Evolutionary conservation across 2,113 vertebrate genomes (phyloP).

Genomic region (Megalops atlanticus): DNA sequence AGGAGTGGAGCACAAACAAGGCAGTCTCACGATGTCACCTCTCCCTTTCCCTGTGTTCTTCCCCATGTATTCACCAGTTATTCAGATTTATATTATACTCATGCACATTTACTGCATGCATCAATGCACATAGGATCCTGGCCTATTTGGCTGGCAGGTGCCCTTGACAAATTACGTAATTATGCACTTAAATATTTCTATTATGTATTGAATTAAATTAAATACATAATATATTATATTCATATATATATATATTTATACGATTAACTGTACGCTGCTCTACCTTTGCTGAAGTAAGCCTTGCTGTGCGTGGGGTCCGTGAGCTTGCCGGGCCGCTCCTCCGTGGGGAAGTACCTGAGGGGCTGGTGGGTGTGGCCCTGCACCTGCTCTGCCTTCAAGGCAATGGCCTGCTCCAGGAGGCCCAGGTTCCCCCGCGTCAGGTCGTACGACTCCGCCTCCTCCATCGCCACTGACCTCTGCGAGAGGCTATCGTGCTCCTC

Average conservation of each 20-base stretch:
- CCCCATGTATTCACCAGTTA: too few species aligned
- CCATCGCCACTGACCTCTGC: slow-evolving; percentile 82
- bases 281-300: slow-evolving; percentile 85
- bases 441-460: slow-evolving; percentile 92
- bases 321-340: slow-evolving; percentile 69
- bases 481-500: slow-evolving; percentile 80
- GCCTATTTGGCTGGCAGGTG: too few species aligned
- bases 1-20: neutral
- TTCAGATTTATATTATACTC: too few species aligned
- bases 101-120: too few species aligned
- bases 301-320: slow-evolving; percentile 72
- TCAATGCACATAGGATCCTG: too few species aligned
- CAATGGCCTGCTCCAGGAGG: slow-evolving; percentile 94
- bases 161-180: too few species aligned
- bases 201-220: too few species aligned
- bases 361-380: slow-evolving; percentile 71
- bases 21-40: neutral
- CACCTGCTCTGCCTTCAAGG: slow-evolving; percentile 92
- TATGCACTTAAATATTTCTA: too few species aligned
- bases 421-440: slow-evolving; percentile 95
- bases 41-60: neutral
- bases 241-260: too few species aligned
- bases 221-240: too few species aligned
- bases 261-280: too few species aligned
- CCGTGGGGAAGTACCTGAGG: slow-evolving; percentile 65